Evolutionary conservation across 2,888 invertebrate genomes (phyloP).

Genomic region (Lobophora halterata): DNA sequence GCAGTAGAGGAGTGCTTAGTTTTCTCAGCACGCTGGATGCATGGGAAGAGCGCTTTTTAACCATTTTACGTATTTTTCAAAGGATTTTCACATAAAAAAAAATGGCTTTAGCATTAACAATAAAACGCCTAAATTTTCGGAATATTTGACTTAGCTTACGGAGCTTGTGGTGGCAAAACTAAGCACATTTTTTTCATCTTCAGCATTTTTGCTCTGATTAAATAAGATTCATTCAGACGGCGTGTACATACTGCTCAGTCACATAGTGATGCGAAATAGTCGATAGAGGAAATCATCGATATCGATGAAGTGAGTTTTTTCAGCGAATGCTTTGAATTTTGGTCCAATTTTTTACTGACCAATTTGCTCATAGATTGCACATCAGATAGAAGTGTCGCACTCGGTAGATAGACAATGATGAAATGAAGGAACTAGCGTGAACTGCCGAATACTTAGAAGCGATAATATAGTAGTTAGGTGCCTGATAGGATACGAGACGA

Average conservation of each 20-base stretch:
- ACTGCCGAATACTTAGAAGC: constrained; percentile 59
- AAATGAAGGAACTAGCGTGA: constrained; percentile 55
- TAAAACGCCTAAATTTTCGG: constrained; percentile 13
- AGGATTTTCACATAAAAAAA: constrained; percentile 27
- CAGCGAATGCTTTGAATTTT: constrained; percentile 53
- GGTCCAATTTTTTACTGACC: constrained; percentile 64
- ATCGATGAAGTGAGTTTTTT: constrained; percentile 34
- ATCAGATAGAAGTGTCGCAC: constrained; percentile 62
- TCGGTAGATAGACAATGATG: constrained; percentile 55
- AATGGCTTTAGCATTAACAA: constrained; percentile 31
- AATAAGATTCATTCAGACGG: constrained; percentile 37
- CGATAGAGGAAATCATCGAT: constrained; percentile 25
- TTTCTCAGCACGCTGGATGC: constrained; percentile 49
- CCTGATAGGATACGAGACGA: constrained; percentile 32
- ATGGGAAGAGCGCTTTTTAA: constrained; percentile 16
- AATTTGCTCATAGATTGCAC: constrained; percentile 74
- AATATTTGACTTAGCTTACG: constrained; percentile 26
- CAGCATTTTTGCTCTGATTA: constrained; percentile 55
- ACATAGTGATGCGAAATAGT: constrained; percentile 46
- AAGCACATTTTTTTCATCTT: constrained; percentile 54
- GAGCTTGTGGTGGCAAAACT: constrained; percentile 53
- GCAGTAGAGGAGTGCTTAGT: constrained; percentile 67
- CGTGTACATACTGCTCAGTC: constrained; percentile 61
- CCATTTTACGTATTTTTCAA: constrained; percentile 17
- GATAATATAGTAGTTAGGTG: constrained; percentile 39